Percentiles rank a stretch among this genome's conserved stretches.
These are phyloP conservation scores for Zosterops borbonicus DNA, from an alignment of 2,113 vertebrate genomes.

Conservation along the genomic window DNA sequence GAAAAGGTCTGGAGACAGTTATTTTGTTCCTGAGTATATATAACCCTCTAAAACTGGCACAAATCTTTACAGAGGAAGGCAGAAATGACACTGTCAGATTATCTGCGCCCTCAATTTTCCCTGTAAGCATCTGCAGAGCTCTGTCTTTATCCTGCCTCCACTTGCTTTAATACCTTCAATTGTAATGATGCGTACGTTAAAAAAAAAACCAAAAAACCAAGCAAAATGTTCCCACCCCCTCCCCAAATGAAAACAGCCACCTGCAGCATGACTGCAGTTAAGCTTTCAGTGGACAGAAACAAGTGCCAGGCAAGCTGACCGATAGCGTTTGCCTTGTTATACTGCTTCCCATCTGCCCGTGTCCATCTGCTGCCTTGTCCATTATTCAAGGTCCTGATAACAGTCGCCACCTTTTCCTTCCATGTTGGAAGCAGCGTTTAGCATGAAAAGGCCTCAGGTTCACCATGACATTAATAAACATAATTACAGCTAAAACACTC, in stretches of 20 bases:
- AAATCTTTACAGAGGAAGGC: not conserved
- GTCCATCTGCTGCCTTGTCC: slow-evolving; percentile 25
- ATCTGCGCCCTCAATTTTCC: not conserved
- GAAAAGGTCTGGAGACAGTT: not conserved
- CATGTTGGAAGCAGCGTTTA: not conserved
- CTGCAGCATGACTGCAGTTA: not conserved
- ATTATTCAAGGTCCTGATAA: not conserved
- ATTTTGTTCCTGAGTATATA: not conserved
- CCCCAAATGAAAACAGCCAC: not conserved
- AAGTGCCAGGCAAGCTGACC: not conserved
- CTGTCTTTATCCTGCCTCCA: not conserved
- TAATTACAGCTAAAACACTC: not conserved
- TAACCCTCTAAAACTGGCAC: not conserved
- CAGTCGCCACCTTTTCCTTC: not conserved
- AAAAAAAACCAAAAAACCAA: not conserved
- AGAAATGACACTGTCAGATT: not conserved
- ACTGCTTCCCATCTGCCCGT: slow-evolving; percentile 21
- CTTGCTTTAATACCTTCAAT: not conserved
- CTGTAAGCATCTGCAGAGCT: not conserved
- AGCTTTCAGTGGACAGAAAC: not conserved
- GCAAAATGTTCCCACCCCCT: not conserved
- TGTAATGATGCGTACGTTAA: not conserved
- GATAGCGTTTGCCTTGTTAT: not conserved
- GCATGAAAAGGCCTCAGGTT: not conserved
- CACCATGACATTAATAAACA: not conserved